Conservation (phyloP, 2,888 invertebrate genomes). For the Harpalus rufipes region DNA sequence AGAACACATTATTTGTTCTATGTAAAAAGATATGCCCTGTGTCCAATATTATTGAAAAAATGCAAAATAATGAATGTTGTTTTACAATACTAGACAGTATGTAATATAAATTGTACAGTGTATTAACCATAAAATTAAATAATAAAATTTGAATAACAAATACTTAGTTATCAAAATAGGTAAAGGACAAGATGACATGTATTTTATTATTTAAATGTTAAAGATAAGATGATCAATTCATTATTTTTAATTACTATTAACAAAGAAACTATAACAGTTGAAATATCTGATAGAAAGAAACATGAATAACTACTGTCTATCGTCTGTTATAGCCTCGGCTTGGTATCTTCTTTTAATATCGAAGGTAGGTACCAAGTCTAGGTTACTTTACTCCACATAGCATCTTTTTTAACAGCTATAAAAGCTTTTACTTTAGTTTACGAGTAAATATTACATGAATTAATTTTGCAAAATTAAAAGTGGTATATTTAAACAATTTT, state of each 20-base stretch:
- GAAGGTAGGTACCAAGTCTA: no score
- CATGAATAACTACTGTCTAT: background rate
- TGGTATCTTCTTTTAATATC: no score
- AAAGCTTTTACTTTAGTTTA: no score
- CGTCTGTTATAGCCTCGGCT: no score
- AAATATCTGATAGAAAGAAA: background rate
- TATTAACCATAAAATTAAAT: background rate
- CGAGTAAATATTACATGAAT: no score
- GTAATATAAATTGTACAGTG: background rate
- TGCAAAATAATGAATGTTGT: background rate
- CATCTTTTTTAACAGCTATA: no score
- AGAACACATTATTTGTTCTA: no score
- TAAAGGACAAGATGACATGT: constrained; percentile 2
- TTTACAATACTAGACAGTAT: no score
- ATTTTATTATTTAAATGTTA: constrained; percentile 1
- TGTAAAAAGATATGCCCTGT: no score
- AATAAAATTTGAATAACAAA: constrained; percentile 2
- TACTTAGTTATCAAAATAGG: background rate
- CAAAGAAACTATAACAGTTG: background rate
- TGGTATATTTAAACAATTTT: no score
- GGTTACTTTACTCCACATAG: no score
- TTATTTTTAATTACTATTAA: background rate
- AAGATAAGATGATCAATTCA: background rate
- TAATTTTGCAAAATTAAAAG: no score
- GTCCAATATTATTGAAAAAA: background rate